A percentile compares a stretch with the other conserved stretches of the same genome.
Conservation (phyloP, 2,797 vertebrate genomes). For the Mus spretus region DNA sequence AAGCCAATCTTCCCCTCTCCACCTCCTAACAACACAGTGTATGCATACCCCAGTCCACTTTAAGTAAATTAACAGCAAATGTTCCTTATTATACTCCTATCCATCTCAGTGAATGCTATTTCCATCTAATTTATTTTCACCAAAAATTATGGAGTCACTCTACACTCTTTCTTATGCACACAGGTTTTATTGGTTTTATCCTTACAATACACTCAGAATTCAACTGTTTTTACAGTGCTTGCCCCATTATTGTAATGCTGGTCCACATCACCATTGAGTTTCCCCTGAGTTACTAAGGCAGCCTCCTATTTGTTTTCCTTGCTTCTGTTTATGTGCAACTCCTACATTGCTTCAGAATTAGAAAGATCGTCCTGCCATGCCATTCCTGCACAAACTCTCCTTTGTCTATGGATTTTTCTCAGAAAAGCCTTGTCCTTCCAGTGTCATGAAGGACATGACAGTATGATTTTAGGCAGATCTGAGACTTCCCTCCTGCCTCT, state of each 20-base stretch:
- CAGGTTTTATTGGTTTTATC: neutral
- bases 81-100: neutral
- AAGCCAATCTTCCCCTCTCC: neutral
- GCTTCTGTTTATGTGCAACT: neutral
- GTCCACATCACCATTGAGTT: neutral
- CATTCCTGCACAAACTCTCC: neutral
- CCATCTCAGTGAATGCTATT: neutral
- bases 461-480: neutral
- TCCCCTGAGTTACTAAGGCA: neutral
- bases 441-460: neutral
- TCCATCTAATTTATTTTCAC: neutral
- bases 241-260: neutral
- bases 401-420: neutral
- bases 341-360: neutral
- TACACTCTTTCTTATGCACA: neutral
- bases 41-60: neutral
- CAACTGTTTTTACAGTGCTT: neutral
- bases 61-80: neutral
- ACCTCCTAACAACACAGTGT: neutral
- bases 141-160: neutral
- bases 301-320: constrained; percentile 30
- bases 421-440: constrained; percentile 1
- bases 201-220: constrained; percentile 38
- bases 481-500: neutral
- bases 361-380: neutral